Conservation (phyloP, 2,888 invertebrate genomes). For the Teleogryllus oceanicus region DNA sequence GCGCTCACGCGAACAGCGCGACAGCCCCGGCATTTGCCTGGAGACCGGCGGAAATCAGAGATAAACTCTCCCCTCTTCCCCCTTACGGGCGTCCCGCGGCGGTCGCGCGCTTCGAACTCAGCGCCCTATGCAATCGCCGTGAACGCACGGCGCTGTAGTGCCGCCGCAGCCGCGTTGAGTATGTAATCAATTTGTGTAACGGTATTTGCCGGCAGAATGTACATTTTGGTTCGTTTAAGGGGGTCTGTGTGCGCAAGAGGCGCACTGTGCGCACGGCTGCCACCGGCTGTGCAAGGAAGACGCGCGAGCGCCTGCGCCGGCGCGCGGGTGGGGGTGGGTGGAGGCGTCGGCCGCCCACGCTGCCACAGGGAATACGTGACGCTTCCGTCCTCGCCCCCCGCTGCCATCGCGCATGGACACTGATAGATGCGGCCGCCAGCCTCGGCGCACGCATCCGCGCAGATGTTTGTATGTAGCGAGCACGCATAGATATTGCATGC, state of each 20-base stretch:
- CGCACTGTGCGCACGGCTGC: too few species aligned
- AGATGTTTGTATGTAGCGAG: slow-evolving; percentile 10
- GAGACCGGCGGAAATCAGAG: slow-evolving; percentile 6
- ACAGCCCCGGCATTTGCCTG: neutral
- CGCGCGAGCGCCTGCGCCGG: too few species aligned
- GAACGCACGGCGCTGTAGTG: neutral
- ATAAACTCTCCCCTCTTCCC: neutral
- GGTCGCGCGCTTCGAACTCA: neutral
- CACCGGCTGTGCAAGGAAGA: too few species aligned
- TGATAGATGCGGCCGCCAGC: slow-evolving; percentile 3
- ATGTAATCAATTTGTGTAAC: slow-evolving; percentile 18
- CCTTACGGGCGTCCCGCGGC: neutral
- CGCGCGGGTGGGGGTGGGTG: too few species aligned
- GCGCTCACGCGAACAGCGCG: too few species aligned
- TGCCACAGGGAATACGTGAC: slow-evolving; percentile 9
- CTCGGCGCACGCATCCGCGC: neutral
- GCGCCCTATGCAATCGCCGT: neutral
- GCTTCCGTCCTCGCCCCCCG: neutral
- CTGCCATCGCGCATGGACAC: slow-evolving; percentile 1
- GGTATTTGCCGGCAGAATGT: slow-evolving; percentile 18
- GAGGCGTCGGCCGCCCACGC: neutral
- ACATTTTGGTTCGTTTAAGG: neutral
- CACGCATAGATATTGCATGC: slow-evolving; percentile 18
- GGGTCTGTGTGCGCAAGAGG: too few species aligned
- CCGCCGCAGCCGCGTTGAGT: neutral